phyloP scores from a whole-genome alignment of 1,140 invertebrate genomes.

The Latrodectus geometricus region DNA sequence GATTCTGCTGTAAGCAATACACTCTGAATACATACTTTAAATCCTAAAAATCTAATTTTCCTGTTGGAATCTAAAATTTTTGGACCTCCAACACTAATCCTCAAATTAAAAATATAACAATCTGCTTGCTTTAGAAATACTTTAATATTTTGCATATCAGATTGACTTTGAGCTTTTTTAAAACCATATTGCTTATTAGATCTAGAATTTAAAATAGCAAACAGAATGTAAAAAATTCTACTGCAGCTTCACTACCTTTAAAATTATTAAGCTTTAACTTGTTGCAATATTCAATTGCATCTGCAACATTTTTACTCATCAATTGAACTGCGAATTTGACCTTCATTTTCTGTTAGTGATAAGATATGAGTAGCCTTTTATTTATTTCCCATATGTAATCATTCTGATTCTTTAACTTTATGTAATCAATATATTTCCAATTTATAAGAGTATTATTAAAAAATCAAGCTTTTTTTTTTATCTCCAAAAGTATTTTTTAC shows the following conservation, averaged over 20 bases:
- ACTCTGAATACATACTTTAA: conserved; percentile 30
- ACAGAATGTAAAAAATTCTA: too few relatives aligned
- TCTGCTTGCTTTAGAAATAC: background rate
- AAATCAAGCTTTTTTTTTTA: conserved; percentile 52
- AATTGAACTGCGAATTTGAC: too few relatives aligned
- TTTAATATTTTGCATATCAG: too few relatives aligned
- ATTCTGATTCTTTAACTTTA: conserved; percentile 15
- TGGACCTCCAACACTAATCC: background rate
- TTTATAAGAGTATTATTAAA: conserved; percentile 16
- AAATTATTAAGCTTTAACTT: too few relatives aligned
- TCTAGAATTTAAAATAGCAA: too few relatives aligned
- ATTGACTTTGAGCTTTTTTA: too few relatives aligned
- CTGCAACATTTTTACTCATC: too few relatives aligned
- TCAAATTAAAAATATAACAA: conserved; percentile 15
- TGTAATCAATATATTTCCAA: conserved; percentile 12
- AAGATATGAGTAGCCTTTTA: conserved; percentile 9
- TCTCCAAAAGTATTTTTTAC: conserved; percentile 65
- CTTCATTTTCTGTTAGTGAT: too few relatives aligned
- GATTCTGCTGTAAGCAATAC: conserved; percentile 4
- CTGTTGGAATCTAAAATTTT: too few relatives aligned
- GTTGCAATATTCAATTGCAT: too few relatives aligned
- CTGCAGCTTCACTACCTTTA: too few relatives aligned
- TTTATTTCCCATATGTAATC: conserved; percentile 6
- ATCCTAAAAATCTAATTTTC: conserved; percentile 59
- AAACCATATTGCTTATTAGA: too few relatives aligned